Conservation (phyloP, 2,113 vertebrate species). For the Percopsis transmontana region DNA sequence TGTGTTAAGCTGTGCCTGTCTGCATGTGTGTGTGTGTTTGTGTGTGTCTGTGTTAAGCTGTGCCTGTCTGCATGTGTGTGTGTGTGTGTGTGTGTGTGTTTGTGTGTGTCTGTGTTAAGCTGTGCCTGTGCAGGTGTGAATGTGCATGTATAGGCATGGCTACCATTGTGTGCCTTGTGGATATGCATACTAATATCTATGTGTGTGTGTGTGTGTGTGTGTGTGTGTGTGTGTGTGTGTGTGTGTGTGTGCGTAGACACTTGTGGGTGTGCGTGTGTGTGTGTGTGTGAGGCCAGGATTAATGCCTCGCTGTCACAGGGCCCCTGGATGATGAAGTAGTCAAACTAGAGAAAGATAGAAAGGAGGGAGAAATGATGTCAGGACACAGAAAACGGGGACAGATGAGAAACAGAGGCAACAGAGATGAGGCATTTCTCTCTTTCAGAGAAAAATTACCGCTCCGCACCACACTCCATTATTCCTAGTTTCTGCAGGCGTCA, state of each 20-base stretch:
- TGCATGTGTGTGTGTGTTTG: neutral
- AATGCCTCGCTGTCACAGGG: slow-evolving; percentile 62
- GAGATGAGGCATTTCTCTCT: slow-evolving; percentile 13
- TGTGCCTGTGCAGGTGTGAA: neutral
- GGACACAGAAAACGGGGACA: slow-evolving; percentile 9
- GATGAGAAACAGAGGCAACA: slow-evolving; percentile 31
- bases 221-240: neutral
- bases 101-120: neutral
- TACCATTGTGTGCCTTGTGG: neutral
- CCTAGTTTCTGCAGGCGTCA: too few relatives aligned
- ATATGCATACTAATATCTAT: neutral
- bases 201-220: neutral
- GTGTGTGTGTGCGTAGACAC: neutral
- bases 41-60: slow-evolving; percentile 12
- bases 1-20: neutral
- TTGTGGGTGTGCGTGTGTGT: slow-evolving; percentile 10
- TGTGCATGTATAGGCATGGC: neutral
- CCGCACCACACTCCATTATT: too few relatives aligned
- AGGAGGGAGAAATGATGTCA: slow-evolving; percentile 38
- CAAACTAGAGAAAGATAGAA: slow-evolving; percentile 53
- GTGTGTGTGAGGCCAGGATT: slow-evolving; percentile 48
- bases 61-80: neutral
- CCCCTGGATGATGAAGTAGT: slow-evolving; percentile 69
- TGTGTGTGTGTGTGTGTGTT: neutral
- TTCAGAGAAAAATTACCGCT: neutral